A percentile compares a stretch with the other conserved stretches of the same genome.
Evolutionary conservation across 2,888 invertebrate species (phyloP).

Genomic region (Tipula vernalis): DNA sequence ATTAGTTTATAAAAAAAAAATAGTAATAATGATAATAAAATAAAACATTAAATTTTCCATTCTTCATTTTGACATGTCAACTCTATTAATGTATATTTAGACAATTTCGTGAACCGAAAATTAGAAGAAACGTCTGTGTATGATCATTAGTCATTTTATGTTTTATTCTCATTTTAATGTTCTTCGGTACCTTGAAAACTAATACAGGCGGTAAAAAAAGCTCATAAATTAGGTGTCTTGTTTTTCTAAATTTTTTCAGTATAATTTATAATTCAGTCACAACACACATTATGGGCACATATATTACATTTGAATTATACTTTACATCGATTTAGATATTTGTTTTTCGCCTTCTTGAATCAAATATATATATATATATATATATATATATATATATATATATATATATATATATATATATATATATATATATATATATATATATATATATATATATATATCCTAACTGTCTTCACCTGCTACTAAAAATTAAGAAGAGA

Average conservation of each 20-base stretch:
- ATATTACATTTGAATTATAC: too few relatives aligned
- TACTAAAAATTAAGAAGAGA: too few relatives aligned
- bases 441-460: too few relatives aligned
- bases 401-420: too few relatives aligned
- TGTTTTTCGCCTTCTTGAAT: too few relatives aligned
- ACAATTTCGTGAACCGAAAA: not conserved
- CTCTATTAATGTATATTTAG: not conserved
- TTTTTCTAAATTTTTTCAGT: not conserved
- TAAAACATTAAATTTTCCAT: not conserved
- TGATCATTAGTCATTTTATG: not conserved
- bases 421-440: too few relatives aligned
- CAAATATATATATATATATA: too few relatives aligned
- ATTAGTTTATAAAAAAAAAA: not conserved
- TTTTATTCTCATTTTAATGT: not conserved
- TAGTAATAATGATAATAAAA: not conserved
- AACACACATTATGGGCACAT: too few relatives aligned
- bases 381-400: too few relatives aligned
- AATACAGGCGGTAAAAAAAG: not conserved
- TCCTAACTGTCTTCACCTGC: not conserved
- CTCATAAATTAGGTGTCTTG: not conserved
- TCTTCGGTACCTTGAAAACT: not conserved
- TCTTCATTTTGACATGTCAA: not conserved
- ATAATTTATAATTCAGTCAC: too few relatives aligned
- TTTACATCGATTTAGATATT: too few relatives aligned
- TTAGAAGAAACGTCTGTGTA: not conserved